Evolutionary conservation across 1,140 invertebrate species (phyloP).

Genomic region (Planococcus citri): DNA sequence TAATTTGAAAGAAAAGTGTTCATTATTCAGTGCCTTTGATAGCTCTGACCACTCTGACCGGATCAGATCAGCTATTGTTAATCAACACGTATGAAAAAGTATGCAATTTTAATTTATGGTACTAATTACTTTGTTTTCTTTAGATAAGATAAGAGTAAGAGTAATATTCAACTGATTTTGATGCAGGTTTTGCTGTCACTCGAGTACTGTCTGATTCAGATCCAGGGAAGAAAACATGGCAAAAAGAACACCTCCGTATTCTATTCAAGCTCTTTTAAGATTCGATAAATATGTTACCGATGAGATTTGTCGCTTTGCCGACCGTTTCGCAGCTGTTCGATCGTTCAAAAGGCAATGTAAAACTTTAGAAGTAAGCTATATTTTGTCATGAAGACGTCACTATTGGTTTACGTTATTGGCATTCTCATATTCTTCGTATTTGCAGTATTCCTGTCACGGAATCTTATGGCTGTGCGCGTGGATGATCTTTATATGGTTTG

Average conservation of each 20-base stretch:
- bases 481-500: slow-evolving; percentile 59
- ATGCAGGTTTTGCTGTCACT: neutral
- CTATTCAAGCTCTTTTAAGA: neutral
- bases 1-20: too few species aligned
- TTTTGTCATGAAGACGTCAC: neutral
- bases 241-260: neutral
- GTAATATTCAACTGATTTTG: neutral
- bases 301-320: neutral
- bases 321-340: neutral
- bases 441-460: slow-evolving; percentile 77
- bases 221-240: neutral
- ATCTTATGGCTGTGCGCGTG: slow-evolving; percentile 64
- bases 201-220: neutral
- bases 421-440: slow-evolving; percentile 17
- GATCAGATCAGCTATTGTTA: too few species aligned
- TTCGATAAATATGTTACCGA: neutral
- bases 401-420: too few species aligned
- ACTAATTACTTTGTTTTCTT: too few species aligned
- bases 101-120: too few species aligned
- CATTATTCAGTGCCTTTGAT: too few species aligned
- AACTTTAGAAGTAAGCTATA: slow-evolving; percentile 2
- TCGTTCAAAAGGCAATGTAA: neutral
- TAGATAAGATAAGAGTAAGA: too few species aligned
- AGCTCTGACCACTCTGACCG: too few species aligned
- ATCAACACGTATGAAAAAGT: too few species aligned